Evolutionary conservation across 1,140 invertebrate genomes (phyloP).

Genomic region (Portunus trituberculatus): DNA sequence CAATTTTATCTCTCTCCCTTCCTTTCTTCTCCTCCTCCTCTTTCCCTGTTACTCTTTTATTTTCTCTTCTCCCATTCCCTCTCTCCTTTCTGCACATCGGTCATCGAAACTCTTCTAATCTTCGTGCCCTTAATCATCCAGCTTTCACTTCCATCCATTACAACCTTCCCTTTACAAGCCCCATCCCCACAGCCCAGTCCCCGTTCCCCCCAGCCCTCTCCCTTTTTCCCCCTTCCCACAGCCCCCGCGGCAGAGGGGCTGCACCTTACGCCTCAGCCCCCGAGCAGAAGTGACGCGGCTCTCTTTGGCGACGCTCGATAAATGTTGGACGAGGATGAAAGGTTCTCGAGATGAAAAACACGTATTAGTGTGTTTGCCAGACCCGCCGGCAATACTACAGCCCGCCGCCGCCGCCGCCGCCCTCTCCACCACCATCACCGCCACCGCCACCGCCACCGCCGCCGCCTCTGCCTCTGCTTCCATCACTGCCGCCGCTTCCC

Average conservation of each 20-base stretch:
- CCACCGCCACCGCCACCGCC: background rate
- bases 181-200: background rate
- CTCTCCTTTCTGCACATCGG: background rate
- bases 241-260: no score
- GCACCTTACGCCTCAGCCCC: background rate
- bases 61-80: background rate
- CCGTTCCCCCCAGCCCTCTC: background rate
- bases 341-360: slow-evolving; percentile 53
- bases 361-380: slow-evolving; percentile 44
- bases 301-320: slow-evolving; percentile 36
- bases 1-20: no score
- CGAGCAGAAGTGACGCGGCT: background rate
- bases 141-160: background rate
- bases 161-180: background rate
- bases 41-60: no score
- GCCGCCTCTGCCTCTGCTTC: background rate
- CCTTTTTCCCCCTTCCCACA: background rate
- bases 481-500: background rate
- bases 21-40: background rate
- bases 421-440: background rate
- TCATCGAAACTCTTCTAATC: background rate
- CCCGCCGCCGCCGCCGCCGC: background rate
- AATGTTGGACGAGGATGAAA: slow-evolving; percentile 46
- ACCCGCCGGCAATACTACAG: background rate
- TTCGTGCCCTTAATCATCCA: background rate